Percentiles rank a stretch among this genome's conserved stretches.
These are phyloP conservation scores for Gortyna flavago DNA, from an alignment of 2,888 invertebrate genomes.

Conservation along the genomic window DNA sequence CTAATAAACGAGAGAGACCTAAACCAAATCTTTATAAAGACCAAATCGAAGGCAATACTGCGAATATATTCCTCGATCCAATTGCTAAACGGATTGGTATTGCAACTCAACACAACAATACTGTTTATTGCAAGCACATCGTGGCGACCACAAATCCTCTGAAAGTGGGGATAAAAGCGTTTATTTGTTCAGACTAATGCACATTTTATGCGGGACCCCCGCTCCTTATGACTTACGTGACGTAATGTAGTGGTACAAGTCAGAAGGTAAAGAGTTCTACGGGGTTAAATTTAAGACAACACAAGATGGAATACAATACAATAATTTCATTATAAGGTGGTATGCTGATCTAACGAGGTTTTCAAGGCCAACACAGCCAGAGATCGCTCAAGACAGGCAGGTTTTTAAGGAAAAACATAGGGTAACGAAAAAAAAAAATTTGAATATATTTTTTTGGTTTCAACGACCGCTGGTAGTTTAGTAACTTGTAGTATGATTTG, in stretches of 20 bases:
- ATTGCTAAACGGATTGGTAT: conserved; percentile 63
- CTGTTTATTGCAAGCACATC: conserved; percentile 75
- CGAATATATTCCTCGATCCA: conserved; percentile 55
- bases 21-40: conserved; percentile 44
- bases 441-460: too few species aligned
- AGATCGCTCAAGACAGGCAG: too few species aligned
- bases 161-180: conserved; percentile 85
- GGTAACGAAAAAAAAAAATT: too few species aligned
- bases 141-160: conserved; percentile 81
- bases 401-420: too few species aligned
- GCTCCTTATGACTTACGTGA: conserved; percentile 87
- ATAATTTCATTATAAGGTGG: too few species aligned
- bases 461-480: background rate
- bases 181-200: conserved; percentile 89
- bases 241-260: conserved; percentile 73
- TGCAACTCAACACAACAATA: conserved; percentile 65
- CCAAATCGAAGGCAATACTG: conserved; percentile 41
- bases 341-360: too few species aligned
- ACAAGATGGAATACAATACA: too few species aligned
- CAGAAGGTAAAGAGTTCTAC: conserved; percentile 47
- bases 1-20: conserved; percentile 34
- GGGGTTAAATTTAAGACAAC: background rate
- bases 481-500: background rate
- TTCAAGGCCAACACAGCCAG: too few species aligned
- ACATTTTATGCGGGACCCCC: conserved; percentile 87